Conservation (phyloP, 2,797 vertebrate genomes). For the Molossus molossus region DNA sequence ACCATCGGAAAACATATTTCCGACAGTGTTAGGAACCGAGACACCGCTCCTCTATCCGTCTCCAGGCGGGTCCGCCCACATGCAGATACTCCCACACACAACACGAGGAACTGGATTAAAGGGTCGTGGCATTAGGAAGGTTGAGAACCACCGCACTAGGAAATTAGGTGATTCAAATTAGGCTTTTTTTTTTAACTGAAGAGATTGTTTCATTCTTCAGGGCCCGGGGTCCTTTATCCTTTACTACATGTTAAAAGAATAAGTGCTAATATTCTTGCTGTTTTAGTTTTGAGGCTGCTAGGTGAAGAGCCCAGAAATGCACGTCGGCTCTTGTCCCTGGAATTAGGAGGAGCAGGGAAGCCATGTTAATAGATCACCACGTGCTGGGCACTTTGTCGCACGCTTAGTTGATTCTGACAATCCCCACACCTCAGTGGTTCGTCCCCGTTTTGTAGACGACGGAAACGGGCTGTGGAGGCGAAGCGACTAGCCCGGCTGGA, state of each 20-base stretch:
- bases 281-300: neutral
- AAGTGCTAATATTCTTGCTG: neutral
- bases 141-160: too few species aligned
- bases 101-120: too few species aligned
- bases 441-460: neutral
- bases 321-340: neutral
- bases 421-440: accelerated
- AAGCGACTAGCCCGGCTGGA: accelerated
- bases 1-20: too few species aligned
- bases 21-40: too few species aligned
- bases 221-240: neutral
- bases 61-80: too few species aligned
- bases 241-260: neutral
- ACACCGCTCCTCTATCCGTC: too few species aligned
- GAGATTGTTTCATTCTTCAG: neutral
- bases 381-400: neutral
- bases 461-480: accelerated
- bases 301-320: neutral
- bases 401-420: neutral
- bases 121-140: too few species aligned
- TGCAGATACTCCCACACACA: too few species aligned
- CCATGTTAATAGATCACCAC: accelerated
- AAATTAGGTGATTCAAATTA: neutral
- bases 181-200: neutral
- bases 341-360: neutral